phyloP scores from a whole-genome alignment of 2,888 invertebrate species.

The Pseudococcus jackbeardsleyi region DNA sequence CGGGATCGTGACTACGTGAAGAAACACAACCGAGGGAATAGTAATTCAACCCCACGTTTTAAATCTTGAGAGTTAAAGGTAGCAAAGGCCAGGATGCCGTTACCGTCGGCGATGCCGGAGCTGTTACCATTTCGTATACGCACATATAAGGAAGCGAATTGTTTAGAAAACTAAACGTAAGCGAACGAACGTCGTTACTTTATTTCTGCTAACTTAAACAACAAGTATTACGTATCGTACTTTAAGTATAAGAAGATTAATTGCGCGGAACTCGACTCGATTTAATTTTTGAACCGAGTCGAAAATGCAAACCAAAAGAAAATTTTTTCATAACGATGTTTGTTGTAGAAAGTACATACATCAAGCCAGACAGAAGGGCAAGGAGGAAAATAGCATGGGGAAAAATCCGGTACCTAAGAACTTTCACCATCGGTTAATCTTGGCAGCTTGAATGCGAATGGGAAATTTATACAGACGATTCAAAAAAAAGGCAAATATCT shows the following conservation, averaged over 20 bases:
- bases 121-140: background rate
- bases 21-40: conserved; percentile 1
- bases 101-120: background rate
- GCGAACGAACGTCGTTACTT: conserved; percentile 14
- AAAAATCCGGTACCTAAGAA: background rate
- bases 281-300: background rate
- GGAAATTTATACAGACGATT: background rate
- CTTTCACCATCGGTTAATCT: background rate
- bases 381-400: background rate
- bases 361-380: background rate
- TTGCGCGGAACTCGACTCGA: conserved; percentile 11
- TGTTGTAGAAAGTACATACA: background rate
- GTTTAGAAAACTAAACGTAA: background rate
- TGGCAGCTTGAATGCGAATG: background rate
- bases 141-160: background rate
- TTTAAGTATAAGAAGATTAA: conserved; percentile 17
- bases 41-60: conserved; percentile 15
- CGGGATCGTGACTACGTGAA: conserved; percentile 2
- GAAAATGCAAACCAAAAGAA: background rate
- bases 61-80: background rate
- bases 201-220: conserved; percentile 19
- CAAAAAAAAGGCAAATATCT: background rate
- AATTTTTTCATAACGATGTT: conserved; percentile 2
- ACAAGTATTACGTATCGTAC: conserved; percentile 1
- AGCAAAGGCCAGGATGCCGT: background rate